A percentile compares a stretch with the other conserved stretches of the same genome.
phyloP scores from a whole-genome alignment of 2,113 vertebrate species.

The Trematomus loennbergii region DNA sequence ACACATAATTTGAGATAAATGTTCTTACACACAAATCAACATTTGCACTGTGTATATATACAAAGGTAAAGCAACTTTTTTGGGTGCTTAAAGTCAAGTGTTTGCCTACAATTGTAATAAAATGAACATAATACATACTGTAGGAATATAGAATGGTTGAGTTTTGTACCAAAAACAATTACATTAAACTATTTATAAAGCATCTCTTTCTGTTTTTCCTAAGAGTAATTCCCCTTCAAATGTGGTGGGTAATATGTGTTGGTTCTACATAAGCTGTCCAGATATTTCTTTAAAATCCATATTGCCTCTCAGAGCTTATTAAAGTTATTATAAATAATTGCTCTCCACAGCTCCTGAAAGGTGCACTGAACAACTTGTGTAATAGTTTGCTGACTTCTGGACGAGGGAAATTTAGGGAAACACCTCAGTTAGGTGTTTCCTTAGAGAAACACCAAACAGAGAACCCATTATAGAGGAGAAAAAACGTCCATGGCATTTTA shows the following conservation, averaged over 20 bases:
- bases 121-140: neutral
- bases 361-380: constrained; percentile 26
- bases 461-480: constrained; percentile 22
- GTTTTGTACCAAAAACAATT: neutral
- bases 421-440: constrained; percentile 15
- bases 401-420: constrained; percentile 23
- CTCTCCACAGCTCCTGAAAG: constrained; percentile 34
- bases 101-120: neutral
- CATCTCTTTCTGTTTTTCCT: neutral
- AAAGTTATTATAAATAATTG: constrained; percentile 52
- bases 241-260: neutral
- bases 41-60: too few species aligned
- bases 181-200: neutral
- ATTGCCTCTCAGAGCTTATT: constrained; percentile 22
- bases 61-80: too few species aligned
- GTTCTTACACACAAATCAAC: too few species aligned
- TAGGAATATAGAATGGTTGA: neutral
- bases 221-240: neutral
- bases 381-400: constrained; percentile 14
- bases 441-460: constrained; percentile 41
- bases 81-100: neutral
- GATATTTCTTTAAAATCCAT: constrained; percentile 13
- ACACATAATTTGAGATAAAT: neutral
- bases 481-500: neutral
- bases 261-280: neutral